phyloP scores from a whole-genome alignment of 2,113 vertebrate species.

The Microcebus tavaratra region DNA sequence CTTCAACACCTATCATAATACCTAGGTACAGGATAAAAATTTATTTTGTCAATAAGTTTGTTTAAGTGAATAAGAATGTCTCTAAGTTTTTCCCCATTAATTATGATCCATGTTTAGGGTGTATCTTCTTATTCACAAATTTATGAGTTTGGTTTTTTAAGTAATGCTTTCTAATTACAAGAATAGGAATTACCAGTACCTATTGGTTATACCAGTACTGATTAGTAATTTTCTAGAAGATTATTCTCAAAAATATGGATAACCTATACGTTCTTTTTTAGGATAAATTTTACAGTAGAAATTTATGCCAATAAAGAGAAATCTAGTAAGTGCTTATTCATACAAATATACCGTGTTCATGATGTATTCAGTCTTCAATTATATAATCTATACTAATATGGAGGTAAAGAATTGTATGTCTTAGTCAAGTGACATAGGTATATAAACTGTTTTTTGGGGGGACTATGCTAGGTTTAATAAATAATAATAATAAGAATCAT shows the following conservation, averaged over 20 bases:
- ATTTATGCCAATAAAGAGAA: not conserved
- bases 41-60: not conserved
- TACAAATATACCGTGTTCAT: not conserved
- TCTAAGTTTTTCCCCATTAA: not conserved
- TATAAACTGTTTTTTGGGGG: not conserved
- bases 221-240: not conserved
- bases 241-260: not conserved
- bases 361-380: not conserved
- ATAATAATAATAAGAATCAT: not conserved
- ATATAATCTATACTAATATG: not conserved
- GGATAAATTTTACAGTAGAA: not conserved
- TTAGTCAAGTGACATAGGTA: not conserved
- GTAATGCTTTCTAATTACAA: not conserved
- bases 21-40: not conserved
- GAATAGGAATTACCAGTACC: not conserved
- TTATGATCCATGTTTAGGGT: not conserved
- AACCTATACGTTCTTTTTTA: not conserved
- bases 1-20: not conserved
- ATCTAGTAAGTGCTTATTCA: not conserved
- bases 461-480: not conserved
- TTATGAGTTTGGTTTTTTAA: slow-evolving; percentile 21
- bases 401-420: not conserved
- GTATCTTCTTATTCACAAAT: not conserved
- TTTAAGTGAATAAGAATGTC: not conserved
- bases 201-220: not conserved